phyloP scores from a whole-genome alignment of 64 coral and sea anemone genomes.

The Astreopora myriophthalma region DNA sequence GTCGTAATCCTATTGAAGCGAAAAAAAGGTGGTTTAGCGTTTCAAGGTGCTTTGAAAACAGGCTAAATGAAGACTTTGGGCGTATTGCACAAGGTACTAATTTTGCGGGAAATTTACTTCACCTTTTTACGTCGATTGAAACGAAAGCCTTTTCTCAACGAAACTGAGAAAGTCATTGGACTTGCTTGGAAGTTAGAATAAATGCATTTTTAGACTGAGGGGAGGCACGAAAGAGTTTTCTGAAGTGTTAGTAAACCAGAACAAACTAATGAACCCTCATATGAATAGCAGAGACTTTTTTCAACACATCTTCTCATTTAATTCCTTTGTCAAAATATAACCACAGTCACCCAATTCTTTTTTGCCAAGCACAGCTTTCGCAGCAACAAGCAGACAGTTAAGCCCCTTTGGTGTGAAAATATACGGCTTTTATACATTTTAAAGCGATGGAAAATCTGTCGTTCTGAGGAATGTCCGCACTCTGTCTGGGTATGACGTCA shows the following conservation, averaged over 20 bases:
- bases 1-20: background rate
- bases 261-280: background rate
- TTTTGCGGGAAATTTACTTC: background rate
- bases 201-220: background rate
- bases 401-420: background rate
- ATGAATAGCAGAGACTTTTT: no score
- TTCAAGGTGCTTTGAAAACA: background rate
- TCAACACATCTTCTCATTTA: no score
- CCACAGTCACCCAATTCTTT: no score
- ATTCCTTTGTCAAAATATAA: no score
- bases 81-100: background rate
- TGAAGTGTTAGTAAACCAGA: background rate
- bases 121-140: background rate
- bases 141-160: background rate
- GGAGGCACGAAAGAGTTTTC: background rate
- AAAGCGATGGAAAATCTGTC: background rate
- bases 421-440: background rate
- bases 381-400: background rate
- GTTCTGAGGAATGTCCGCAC: background rate
- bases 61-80: background rate
- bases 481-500: background rate
- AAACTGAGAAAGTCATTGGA: no score
- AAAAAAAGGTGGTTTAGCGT: background rate
- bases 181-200: background rate
- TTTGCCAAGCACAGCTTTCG: no score